Conservation (phyloP, 2,113 vertebrate species). For the Dicaeum eximium region DNA sequence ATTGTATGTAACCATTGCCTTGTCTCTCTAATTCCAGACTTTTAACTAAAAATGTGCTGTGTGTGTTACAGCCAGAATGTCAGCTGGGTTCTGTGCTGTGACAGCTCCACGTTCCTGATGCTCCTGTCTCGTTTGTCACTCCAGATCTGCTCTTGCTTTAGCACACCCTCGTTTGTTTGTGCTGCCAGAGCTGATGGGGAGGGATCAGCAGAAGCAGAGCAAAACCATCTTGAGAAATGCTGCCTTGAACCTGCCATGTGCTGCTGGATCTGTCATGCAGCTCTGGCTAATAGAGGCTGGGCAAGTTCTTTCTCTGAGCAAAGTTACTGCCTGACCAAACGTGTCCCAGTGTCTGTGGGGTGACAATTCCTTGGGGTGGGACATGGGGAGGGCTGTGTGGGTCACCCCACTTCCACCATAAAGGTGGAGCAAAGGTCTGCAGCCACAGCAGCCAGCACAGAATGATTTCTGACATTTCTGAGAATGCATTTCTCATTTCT, state of each 20-base stretch:
- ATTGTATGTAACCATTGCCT: neutral
- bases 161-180: neutral
- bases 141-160: neutral
- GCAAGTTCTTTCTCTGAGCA: neutral
- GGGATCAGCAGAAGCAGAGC: neutral
- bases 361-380: neutral
- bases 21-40: neutral
- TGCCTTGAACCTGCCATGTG: neutral
- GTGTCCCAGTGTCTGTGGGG: too few species aligned
- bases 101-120: neutral
- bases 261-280: neutral
- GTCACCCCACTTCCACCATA: neutral
- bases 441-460: neutral
- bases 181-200: neutral
- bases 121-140: neutral
- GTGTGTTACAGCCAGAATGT: neutral
- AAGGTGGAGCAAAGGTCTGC: neutral
- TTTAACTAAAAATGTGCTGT: neutral
- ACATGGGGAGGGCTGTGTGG: accelerated
- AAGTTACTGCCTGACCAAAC: neutral
- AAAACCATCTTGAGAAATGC: neutral
- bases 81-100: neutral
- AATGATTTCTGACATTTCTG: too few species aligned
- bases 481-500: neutral
- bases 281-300: accelerated